Conservation (phyloP, 2,113 vertebrate genomes). For the Polyodon spathula region DNA sequence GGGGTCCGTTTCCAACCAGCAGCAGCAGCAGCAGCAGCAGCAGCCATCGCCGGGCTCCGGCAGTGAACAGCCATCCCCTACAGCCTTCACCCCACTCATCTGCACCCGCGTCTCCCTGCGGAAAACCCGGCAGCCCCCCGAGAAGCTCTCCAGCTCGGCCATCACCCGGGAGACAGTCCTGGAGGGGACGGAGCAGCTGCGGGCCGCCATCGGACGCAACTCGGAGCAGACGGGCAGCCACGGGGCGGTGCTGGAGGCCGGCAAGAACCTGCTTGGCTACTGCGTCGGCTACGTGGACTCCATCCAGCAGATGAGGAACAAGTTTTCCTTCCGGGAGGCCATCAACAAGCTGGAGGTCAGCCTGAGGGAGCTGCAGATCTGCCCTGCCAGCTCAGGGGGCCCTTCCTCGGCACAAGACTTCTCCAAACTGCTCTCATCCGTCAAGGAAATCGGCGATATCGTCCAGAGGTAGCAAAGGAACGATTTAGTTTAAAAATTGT, state of each 20-base stretch:
- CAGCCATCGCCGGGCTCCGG: constrained; percentile 30
- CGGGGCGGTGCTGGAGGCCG: constrained; percentile 83
- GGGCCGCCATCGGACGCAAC: constrained; percentile 75
- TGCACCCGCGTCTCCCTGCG: constrained; percentile 81
- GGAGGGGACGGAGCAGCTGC: constrained; percentile 75
- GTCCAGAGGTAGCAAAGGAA: constrained; percentile 89
- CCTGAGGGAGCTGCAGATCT: constrained; percentile 91
- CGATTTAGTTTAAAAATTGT: neutral
- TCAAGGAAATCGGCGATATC: constrained; percentile 96
- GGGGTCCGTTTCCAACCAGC: constrained; percentile 26
- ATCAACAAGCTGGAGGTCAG: constrained; percentile 93
- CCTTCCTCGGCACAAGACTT: constrained; percentile 82
- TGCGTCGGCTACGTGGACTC: constrained; percentile 91
- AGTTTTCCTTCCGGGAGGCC: constrained; percentile 92
- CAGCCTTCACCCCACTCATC: constrained; percentile 81
- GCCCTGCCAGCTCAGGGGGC: constrained; percentile 71
- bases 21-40: constrained; percentile 15
- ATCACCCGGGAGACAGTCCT: constrained; percentile 83
- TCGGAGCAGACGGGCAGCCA: constrained; percentile 90
- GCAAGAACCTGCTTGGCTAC: constrained; percentile 91
- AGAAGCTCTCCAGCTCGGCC: constrained; percentile 72
- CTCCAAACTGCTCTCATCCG: constrained; percentile 85
- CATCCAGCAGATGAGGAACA: constrained; percentile 97
- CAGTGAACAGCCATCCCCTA: constrained; percentile 50
- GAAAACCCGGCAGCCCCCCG: constrained; percentile 79